A percentile compares a stretch with the other conserved stretches of the same genome.
These are phyloP conservation scores for Linyphia triangularis DNA, from an alignment of 2,888 invertebrate genomes.

Conservation along the genomic window DNA sequence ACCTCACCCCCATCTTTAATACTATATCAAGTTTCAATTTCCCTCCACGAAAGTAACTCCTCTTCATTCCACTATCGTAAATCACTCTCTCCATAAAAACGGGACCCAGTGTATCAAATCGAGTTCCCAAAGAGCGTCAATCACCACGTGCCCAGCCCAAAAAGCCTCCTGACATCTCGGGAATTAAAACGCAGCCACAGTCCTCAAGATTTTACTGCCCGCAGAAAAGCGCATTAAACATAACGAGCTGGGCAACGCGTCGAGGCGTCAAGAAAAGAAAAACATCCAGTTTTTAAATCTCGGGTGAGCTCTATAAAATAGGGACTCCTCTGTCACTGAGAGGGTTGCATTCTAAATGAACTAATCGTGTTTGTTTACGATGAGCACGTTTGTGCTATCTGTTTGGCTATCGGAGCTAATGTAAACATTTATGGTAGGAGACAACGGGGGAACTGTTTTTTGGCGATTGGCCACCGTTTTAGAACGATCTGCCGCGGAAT, in stretches of 20 bases:
- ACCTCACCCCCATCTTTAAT: background rate
- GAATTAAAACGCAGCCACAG: constrained; percentile 13
- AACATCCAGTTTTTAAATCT: background rate
- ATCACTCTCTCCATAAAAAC: constrained; percentile 45
- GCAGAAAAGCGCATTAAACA: constrained; percentile 33
- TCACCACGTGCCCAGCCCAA: constrained; percentile 22
- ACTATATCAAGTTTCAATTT: background rate
- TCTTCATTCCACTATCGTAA: constrained; percentile 4
- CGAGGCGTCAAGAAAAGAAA: constrained; percentile 8
- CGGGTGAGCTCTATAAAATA: constrained; percentile 19
- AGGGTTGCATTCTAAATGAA: constrained; percentile 67
- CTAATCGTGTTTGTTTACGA: constrained; percentile 75
- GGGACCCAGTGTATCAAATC: constrained; percentile 28
- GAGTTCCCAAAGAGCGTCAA: constrained; percentile 15
- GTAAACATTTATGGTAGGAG: constrained; percentile 71
- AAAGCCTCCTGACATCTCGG: constrained; percentile 16
- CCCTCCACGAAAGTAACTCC: background rate
- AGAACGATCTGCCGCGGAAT: background rate
- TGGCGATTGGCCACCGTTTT: constrained; percentile 44
- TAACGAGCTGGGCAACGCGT: constrained; percentile 30
- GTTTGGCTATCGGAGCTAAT: constrained; percentile 66
- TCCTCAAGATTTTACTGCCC: constrained; percentile 20
- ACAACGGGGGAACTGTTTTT: constrained; percentile 63
- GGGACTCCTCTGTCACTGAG: background rate
- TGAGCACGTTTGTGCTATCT: constrained; percentile 49